Conservation (phyloP, 1,140 invertebrate species). For the Triops longicaudatus region DNA sequence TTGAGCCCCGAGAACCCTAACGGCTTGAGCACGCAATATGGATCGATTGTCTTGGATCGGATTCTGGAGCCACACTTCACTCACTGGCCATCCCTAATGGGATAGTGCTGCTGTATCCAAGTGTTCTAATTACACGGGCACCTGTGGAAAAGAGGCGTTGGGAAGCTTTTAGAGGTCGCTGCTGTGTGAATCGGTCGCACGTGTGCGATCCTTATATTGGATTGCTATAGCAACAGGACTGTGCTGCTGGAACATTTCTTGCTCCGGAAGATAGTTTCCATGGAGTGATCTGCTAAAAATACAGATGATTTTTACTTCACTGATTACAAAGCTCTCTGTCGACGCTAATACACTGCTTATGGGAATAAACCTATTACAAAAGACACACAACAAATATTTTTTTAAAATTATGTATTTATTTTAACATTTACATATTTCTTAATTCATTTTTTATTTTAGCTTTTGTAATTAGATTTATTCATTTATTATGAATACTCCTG, state of each 20-base stretch:
- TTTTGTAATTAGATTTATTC: too few relatives aligned
- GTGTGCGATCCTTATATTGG: not conserved
- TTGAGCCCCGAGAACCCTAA: not conserved
- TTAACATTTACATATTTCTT: too few relatives aligned
- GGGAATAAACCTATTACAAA: too few relatives aligned
- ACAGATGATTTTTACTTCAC: not conserved
- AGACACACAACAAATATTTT: too few relatives aligned
- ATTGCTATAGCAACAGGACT: not conserved
- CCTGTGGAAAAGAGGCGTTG: not conserved
- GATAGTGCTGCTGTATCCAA: not conserved
- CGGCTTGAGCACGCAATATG: not conserved
- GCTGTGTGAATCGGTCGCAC: not conserved
- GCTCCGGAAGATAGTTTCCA: not conserved
- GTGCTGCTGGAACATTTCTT: not conserved
- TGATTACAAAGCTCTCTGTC: not conserved
- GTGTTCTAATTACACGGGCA: not conserved
- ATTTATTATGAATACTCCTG: too few relatives aligned
- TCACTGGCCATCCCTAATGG: not conserved
- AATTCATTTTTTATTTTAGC: too few relatives aligned
- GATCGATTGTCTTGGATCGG: not conserved
- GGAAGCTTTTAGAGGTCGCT: not conserved
- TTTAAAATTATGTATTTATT: too few relatives aligned
- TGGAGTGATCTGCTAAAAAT: slow-evolving; percentile 5
- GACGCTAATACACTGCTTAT: too few relatives aligned
- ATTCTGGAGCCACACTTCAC: not conserved